Evolutionary conservation across 2,888 invertebrate genomes (phyloP), one percentile per base, ranked within the genome.

Genomic region (Caenorhabditis auriculariae): DNA sequence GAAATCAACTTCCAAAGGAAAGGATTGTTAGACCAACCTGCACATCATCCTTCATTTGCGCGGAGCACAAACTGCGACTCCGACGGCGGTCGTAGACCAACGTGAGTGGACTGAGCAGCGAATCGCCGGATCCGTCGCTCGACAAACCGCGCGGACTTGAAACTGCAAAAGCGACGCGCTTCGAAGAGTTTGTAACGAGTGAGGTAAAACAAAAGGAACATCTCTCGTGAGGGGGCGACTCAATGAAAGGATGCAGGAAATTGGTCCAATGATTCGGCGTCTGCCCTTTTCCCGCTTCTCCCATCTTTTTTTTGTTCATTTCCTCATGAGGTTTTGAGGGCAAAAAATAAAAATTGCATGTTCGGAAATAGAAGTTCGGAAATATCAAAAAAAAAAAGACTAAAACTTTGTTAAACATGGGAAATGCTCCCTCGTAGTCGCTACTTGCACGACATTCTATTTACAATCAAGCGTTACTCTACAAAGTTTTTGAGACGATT

Each of bases 21-120:
- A 26, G 17, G 21, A 32, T 15, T 35, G 15, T 46, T 35, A 46
- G 15, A 39, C 60, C 54, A 15, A 76, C 76, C 68, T 75, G 74
- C 19, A 68, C 67, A 52, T 77, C 77, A 42, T 63, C 66, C 50
- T 76, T 70, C 66, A 78, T 69, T 44, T 76, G 76, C 17, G 73
- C 64, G 7, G 69, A 62, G 53, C 77, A 78, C 35, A 78, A 62
- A 46, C 75, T 75, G 5, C 74, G 60, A 52, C 73, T 73, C 24
- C 78, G 42, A 6, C 74, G 56, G 12, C 77, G 67, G 43, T 73
- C 69, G 43, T 44, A 55, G 29, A 7, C 54, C 50, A 49, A 50
- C 15, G 46, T 42, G 41, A 64, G 41, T 12, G 58, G 61, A 17
- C 53, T 57, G 6, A 57, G 54, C 28, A 61, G 23, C 24, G 61